Percentiles rank a stretch among this genome's conserved stretches.
These are phyloP conservation scores for Pogonocherus hispidulus DNA, from an alignment of 2,888 invertebrate genomes.

Conservation along the genomic window DNA sequence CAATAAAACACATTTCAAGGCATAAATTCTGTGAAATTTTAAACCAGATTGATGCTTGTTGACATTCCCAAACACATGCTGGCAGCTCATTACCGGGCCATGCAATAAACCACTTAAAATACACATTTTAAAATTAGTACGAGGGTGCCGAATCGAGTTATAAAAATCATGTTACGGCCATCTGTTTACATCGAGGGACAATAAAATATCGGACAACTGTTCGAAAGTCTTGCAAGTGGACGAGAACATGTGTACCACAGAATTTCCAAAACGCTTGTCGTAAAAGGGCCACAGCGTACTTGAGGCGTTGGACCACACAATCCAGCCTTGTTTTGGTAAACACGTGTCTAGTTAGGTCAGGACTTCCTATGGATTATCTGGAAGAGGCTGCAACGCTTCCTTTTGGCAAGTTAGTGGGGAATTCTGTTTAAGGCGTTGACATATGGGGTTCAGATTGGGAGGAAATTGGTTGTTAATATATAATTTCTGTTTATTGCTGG, in stretches of 20 bases:
- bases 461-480: too few relatives aligned
- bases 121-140: slow-evolving; percentile 38
- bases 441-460: too few relatives aligned
- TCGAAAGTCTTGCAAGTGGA: slow-evolving; percentile 31
- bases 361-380: slow-evolving; percentile 40
- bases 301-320: too few relatives aligned
- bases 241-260: slow-evolving; percentile 47
- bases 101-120: slow-evolving; percentile 41
- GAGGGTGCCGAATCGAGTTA: slow-evolving; percentile 37
- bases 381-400: slow-evolving; percentile 32
- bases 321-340: slow-evolving; percentile 45
- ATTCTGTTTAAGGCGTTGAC: not conserved
- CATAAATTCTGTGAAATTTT: slow-evolving; percentile 33
- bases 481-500: too few relatives aligned
- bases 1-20: slow-evolving; percentile 38
- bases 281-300: slow-evolving; percentile 36
- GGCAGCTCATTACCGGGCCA: slow-evolving; percentile 28
- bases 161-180: slow-evolving; percentile 44
- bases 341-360: slow-evolving; percentile 44
- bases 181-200: slow-evolving; percentile 44
- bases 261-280: too few relatives aligned
- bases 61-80: too few relatives aligned
- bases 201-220: slow-evolving; percentile 44
- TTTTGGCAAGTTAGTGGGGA: slow-evolving; percentile 41
- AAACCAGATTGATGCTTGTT: too few relatives aligned